Percentiles rank a stretch among this genome's conserved stretches.
phyloP scores from a whole-genome alignment of 2,888 invertebrate species.

The Plutella xylostella region DNA sequence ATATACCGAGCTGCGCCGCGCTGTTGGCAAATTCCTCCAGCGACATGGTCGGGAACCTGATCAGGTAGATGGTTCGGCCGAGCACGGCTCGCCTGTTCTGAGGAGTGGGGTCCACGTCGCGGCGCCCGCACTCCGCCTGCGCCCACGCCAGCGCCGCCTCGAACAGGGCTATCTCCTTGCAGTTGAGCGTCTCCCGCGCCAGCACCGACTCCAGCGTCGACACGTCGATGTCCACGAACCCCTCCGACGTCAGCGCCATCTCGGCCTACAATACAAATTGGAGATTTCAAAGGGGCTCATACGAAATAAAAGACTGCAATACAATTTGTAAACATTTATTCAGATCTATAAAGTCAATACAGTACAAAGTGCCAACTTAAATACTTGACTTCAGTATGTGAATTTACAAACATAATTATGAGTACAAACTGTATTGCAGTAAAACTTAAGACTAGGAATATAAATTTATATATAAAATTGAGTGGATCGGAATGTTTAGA shows the following conservation, averaged over 20 bases:
- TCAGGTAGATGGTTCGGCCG: conserved; percentile 84
- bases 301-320: conserved; percentile 67
- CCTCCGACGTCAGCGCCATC: conserved; percentile 95
- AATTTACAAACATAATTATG: conserved; percentile 30
- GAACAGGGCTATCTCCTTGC: conserved; percentile 91
- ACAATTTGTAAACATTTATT: conserved; percentile 55
- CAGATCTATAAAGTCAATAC: conserved; percentile 28
- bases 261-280: conserved; percentile 78
- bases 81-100: conserved; percentile 82
- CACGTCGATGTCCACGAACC: conserved; percentile 95
- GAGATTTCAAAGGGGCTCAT: conserved; percentile 26
- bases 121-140: conserved; percentile 86
- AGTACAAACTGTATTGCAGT: conserved; percentile 65
- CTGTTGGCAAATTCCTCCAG: conserved; percentile 93
- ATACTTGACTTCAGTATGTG: conserved; percentile 45
- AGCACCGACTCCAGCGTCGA: conserved; percentile 93
- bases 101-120: conserved; percentile 84
- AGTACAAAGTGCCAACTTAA: conserved; percentile 33
- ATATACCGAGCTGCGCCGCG: conserved; percentile 91
- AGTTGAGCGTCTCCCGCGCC: conserved; percentile 93
- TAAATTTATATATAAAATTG: conserved; percentile 19
- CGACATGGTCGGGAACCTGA: conserved; percentile 94
- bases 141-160: conserved; percentile 96
- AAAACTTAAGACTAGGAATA: conserved; percentile 34
- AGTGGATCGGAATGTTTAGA: conserved; percentile 14